Base-by-base conservation (phyloP, 2,888 invertebrate genomes). In the Cheilosia vulpina region DNA sequence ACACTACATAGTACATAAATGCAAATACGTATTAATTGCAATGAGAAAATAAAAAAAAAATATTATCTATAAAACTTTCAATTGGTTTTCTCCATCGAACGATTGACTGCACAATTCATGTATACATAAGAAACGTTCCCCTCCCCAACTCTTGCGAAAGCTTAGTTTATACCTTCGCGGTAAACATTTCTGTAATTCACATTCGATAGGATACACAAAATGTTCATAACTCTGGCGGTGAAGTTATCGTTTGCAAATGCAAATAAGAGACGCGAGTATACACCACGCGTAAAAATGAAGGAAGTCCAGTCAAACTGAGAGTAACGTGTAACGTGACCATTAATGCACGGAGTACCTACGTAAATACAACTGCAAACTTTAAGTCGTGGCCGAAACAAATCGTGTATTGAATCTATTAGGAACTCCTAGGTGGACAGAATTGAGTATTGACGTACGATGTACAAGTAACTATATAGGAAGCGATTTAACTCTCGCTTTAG, bases 311-410 rank as follows among this genome's bases (percentile, higher is more conserved):
- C n/a, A 9, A 15, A 38, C 38, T 13, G 13, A 38, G 38, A 19
- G 58, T 13, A 38, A 38, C 58, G 21, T 58, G 58, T 21, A 58
- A 38, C 58, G 58, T 58, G 58, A 58, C 58, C 19, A 38, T 38
- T 58, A 41, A 19, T 11, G 34, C 58, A 19, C 41, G 19, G 21
- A 11, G 21, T 38, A 9, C 4, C 13, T 38, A 38, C 27, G 4
- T 38, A 38, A 3, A 38, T 13, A 13, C 13, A 38, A 21, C 15
- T 21, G 11, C 58, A 58, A 58, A 34, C 31, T 9, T 21, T 24
- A 17, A 17, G 21, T 52, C 52, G 19, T 52, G 52, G 19, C 52
- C 13, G 13, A 52, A 52, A 24, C 4, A 52, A 52, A 52, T 52
- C 52, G 52, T 52, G 52, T 52, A 24, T 7, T 52, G 52, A 52